phyloP scores from a whole-genome alignment of 2,797 vertebrate species.

The Onychomys torridus region DNA sequence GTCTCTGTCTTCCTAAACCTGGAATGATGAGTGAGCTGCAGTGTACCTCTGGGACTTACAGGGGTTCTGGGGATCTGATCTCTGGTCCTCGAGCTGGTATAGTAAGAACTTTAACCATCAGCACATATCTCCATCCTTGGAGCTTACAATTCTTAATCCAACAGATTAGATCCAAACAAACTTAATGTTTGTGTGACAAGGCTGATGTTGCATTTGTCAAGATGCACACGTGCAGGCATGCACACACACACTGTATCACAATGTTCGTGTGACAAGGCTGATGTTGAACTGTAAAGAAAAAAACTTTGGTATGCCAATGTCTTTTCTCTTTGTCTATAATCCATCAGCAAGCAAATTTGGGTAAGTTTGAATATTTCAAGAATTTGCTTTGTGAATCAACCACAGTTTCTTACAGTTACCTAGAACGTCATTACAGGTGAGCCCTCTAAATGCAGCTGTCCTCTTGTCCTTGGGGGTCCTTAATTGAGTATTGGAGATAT shows the following conservation, averaged over 20 bases:
- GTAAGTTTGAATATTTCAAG: not conserved
- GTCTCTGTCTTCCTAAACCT: not conserved
- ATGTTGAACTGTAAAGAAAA: fast-evolving
- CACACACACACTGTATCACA: not conserved
- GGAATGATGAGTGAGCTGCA: too few relatives aligned
- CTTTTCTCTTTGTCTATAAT: not conserved
- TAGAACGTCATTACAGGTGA: too few relatives aligned
- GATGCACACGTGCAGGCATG: not conserved
- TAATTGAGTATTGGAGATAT: not conserved
- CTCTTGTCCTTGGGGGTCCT: not conserved
- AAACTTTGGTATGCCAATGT: fast-evolving
- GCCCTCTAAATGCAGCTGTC: not conserved
- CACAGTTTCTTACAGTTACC: too few relatives aligned
- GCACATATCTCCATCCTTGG: not conserved
- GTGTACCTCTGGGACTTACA: too few relatives aligned
- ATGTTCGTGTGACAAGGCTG: fast-evolving
- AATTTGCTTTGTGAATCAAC: not conserved
- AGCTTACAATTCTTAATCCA: not conserved
- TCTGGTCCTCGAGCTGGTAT: not conserved
- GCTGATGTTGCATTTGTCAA: not conserved
- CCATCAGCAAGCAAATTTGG: not conserved
- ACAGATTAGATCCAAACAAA: not conserved
- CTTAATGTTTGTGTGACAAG: not conserved
- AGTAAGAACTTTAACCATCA: not conserved
- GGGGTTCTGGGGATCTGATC: not conserved